Base-by-base conservation (phyloP, 2,888 invertebrate species). In the Euphydryas editha region DNA sequence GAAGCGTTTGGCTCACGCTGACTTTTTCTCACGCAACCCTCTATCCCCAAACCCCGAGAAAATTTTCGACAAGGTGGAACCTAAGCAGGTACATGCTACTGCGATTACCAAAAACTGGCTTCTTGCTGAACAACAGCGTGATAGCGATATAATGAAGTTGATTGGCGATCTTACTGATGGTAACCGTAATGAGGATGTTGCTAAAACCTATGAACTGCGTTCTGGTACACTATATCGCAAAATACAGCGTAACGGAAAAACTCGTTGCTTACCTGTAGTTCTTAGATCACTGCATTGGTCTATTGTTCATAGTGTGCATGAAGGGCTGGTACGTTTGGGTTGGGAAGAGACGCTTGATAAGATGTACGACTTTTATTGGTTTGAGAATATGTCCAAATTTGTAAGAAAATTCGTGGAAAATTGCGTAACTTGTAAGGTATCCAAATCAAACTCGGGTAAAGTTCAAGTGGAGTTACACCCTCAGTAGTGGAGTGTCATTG, bases 391-490 rank as follows among this genome's bases (percentile, higher is more conserved):
- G 65, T 55, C 30, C 15, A 24, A 42, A 42, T 65, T 42, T 20
- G 65, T 65, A 18, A 30, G 54, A 8, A 62, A 61, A 44, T n/a
- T n/a, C n/a, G n/a, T n/a, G n/a, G n/a, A n/a, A n/a, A n/a, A n/a
- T n/a, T n/a, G n/a, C n/a, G n/a, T 78, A 2, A 80, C 78, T 4
- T 81, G 81, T 63, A 76, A 70, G 68, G 36, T 77, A 10, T 69
- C 78, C 0, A 81, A 81, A 61, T 68, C 74, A 2, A 15, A 57
- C 8, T 75, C 78, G 1, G 81, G 82, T 7, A 76, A 73, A 62
- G 54, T 71, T 18, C 77, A 77, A 61, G 76, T 71, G 20, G 73
- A 77, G 44, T 46, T 81, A 1, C 80, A 81, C 49, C 76, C 80
- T 0, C 71, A n/a, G n/a, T n/a, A n/a, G n/a, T n/a, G n/a, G n/a